phyloP scores from a whole-genome alignment of 2,888 invertebrate genomes.

The Trichopoda pennipes region DNA sequence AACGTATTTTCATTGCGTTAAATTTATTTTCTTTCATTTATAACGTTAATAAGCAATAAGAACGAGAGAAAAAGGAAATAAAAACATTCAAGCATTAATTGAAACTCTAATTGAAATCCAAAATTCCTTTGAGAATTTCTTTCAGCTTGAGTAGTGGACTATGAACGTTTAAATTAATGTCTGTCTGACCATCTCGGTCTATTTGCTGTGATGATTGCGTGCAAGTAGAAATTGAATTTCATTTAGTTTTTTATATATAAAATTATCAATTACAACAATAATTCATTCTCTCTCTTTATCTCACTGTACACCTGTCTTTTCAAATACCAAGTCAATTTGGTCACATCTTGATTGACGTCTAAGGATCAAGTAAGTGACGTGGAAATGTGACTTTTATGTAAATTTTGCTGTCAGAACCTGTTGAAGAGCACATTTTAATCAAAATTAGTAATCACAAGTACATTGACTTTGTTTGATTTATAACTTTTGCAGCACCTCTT shows the following conservation, averaged over 20 bases:
- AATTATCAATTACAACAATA: slow-evolving; percentile 24
- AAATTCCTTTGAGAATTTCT: slow-evolving; percentile 61
- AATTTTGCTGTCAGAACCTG: slow-evolving; percentile 58
- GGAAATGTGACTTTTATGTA: slow-evolving; percentile 63
- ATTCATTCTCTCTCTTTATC: slow-evolving; percentile 13
- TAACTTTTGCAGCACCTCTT: not conserved
- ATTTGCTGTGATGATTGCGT: slow-evolving; percentile 26
- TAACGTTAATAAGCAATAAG: slow-evolving; percentile 34
- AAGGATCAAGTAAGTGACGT: slow-evolving; percentile 63
- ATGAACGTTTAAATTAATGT: slow-evolving; percentile 35
- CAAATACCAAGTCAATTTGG: slow-evolving; percentile 46
- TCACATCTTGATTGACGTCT: slow-evolving; percentile 62
- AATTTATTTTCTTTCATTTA: slow-evolving; percentile 8
- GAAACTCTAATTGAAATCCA: slow-evolving; percentile 64
- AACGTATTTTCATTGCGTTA: not conserved
- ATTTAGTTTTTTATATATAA: not conserved
- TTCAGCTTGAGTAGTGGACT: slow-evolving; percentile 45
- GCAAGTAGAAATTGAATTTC: slow-evolving; percentile 27
- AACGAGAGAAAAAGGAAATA: slow-evolving; percentile 18
- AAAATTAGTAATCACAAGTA: slow-evolving; percentile 44
- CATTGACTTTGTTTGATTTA: slow-evolving; percentile 40
- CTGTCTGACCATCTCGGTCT: slow-evolving; percentile 25
- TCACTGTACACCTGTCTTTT: slow-evolving; percentile 45
- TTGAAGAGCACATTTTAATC: slow-evolving; percentile 51
- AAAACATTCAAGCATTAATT: slow-evolving; percentile 60